Evolutionary conservation across 2,113 vertebrate genomes (phyloP).

Genomic region (Craseonycteris thonglongyai): DNA sequence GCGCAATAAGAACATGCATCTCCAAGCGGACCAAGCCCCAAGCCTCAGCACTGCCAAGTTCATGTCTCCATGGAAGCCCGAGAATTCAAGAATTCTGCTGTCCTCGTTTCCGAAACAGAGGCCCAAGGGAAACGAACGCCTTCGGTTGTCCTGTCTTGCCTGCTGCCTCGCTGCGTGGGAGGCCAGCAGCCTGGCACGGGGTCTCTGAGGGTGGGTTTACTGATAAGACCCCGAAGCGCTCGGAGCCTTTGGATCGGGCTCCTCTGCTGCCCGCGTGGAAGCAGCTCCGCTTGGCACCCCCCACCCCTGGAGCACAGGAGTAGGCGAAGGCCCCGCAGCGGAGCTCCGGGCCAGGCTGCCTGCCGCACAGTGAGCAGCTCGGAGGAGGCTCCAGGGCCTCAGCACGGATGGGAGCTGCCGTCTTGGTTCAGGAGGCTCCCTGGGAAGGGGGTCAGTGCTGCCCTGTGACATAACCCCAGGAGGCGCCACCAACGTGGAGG

Average conservation of each 20-base stretch:
- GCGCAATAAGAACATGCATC: constrained; percentile 3
- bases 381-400: not conserved
- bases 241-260: not conserved
- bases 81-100: constrained; percentile 13
- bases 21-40: constrained; percentile 37
- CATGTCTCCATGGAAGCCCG: constrained; percentile 18
- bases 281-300: not conserved
- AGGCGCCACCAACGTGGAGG: not conserved
- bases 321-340: not conserved
- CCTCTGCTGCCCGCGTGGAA: not conserved
- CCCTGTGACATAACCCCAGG: not conserved
- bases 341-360: not conserved
- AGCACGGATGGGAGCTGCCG: not conserved
- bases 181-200: not conserved
- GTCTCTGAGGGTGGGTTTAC: constrained; percentile 2
- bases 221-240: not conserved
- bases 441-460: not conserved
- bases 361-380: not conserved
- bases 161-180: not conserved
- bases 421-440: not conserved
- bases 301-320: not conserved
- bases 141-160: not conserved
- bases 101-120: constrained; percentile 28
- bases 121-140: constrained; percentile 4
- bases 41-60: not conserved